These are phyloP conservation scores for Drosophila diplacantha DNA, from an alignment of 2,888 invertebrate species.

Conservation along the genomic window DNA sequence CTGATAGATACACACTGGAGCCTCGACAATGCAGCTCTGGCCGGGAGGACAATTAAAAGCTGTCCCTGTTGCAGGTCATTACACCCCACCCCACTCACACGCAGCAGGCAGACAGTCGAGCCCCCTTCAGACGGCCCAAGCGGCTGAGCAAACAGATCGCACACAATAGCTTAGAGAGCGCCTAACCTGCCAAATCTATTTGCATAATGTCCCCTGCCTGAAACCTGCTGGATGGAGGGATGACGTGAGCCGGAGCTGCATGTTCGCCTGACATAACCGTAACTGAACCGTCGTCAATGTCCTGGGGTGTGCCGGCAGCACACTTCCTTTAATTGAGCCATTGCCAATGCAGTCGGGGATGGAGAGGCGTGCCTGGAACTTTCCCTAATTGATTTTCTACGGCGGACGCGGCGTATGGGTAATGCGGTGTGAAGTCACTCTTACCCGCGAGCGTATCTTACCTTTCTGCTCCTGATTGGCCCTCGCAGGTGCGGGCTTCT, in stretches of 20 bases:
- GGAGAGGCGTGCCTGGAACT: conserved; percentile 37
- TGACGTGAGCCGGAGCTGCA: conserved; percentile 57
- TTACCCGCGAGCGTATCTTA: conserved; percentile 35
- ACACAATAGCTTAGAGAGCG: conserved; percentile 14
- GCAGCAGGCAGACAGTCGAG: conserved; percentile 7
- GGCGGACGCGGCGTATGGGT: conserved; percentile 55
- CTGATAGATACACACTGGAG: conserved; percentile 30
- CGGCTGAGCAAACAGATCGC: conserved; percentile 47
- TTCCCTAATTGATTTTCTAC: conserved; percentile 59
- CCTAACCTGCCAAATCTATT: conserved; percentile 51
- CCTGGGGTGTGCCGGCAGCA: conserved; percentile 50
- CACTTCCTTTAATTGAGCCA: conserved; percentile 61
- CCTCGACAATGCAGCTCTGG: conserved; percentile 20
- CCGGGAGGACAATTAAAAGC: conserved; percentile 43
- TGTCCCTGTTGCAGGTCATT: conserved; percentile 55
- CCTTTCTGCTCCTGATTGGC: conserved; percentile 70
- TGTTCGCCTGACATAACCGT: conserved; percentile 57
- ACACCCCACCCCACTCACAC: conserved; percentile 9
- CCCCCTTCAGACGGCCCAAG: conserved; percentile 53
- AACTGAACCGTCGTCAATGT: conserved; percentile 47
- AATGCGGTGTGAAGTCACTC: conserved; percentile 47
- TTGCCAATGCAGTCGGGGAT: conserved; percentile 19
- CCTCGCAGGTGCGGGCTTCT: conserved; percentile 49
- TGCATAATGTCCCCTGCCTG: conserved; percentile 44
- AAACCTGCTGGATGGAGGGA: conserved; percentile 10